Evolutionary conservation across 2,888 invertebrate species (phyloP), one percentile per base, ranked within the genome.

Genomic region (Nomada flava): DNA sequence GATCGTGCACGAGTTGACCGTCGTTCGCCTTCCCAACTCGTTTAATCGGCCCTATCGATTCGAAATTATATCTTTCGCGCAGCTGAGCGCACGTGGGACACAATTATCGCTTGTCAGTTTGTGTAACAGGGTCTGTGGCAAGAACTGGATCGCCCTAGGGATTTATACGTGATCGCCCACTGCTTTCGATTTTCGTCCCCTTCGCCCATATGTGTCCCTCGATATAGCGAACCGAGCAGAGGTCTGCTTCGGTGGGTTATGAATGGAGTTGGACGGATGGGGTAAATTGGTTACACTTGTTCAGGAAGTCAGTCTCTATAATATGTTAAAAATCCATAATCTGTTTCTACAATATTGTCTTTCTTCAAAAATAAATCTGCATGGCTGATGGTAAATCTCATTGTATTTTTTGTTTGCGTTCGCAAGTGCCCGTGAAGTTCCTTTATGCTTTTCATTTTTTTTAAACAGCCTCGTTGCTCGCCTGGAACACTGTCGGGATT

Each of bases 1-100:
- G 67, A 73, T 76, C 77, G 75, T 73, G 36, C 52, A 42, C 47
- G 52, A 76, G 73, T 78, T 65, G 64, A 47, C 67, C 53, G 69
- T n/a, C 10, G 15, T 26, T n/a, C 23, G 26, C n/a, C 26, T 42
- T 42, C 4, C 26, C 15, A 63, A 68, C 64, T 63, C 76, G 76
- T 67, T 74, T 20, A 59, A 52, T 65, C 36, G 52, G 29, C 57
- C 23, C 50, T 59, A 57, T 64, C 64, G 36, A 23, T 11, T 42
- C 26, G 36, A 42, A 55, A 57, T 65, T 50, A 47, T 36, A 29
- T 57, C 29, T 65, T 73, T 23, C 57, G 52, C 63, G 72, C 47
- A 15, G 20, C 18, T 36, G 68, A 52, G 50, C 57, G 63, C 70
- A 7, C 20, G 47, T 13, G 78, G 26, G 76, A 63, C 63, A 55